phyloP scores from a whole-genome alignment of 2,113 vertebrate genomes.

The Sprattus sprattus region DNA sequence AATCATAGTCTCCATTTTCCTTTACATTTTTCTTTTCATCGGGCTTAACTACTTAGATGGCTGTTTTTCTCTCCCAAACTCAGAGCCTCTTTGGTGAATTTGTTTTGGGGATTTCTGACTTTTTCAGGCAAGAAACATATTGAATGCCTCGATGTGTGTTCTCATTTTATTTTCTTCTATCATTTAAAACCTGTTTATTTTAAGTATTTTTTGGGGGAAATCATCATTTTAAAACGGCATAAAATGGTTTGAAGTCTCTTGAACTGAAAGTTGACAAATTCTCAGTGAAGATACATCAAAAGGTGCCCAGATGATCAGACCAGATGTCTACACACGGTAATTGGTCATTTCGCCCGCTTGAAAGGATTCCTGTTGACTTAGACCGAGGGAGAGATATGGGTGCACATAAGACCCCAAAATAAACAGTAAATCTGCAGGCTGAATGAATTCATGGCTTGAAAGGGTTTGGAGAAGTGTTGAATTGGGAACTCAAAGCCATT shows the following conservation, averaged over 20 bases:
- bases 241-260: neutral
- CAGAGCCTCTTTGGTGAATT: neutral
- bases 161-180: neutral
- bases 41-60: conserved; percentile 45
- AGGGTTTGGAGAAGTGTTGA: neutral
- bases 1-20: conserved; percentile 43
- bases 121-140: neutral
- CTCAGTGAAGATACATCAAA: neutral
- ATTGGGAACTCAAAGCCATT: neutral
- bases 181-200: neutral
- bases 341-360: neutral
- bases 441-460: neutral
- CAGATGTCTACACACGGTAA: neutral
- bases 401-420: neutral
- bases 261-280: neutral
- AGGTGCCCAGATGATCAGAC: neutral
- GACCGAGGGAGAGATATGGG: neutral
- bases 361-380: neutral
- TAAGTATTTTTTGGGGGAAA: neutral
- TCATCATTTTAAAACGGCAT: neutral
- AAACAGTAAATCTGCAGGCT: conserved; percentile 3
- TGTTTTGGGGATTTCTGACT: neutral
- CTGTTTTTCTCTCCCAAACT: conserved; percentile 37
- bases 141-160: neutral
- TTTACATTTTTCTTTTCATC: conserved; percentile 49